Evolutionary conservation across 2,888 invertebrate species (phyloP).

Genomic region (Pristionchus maxplancki): DNA sequence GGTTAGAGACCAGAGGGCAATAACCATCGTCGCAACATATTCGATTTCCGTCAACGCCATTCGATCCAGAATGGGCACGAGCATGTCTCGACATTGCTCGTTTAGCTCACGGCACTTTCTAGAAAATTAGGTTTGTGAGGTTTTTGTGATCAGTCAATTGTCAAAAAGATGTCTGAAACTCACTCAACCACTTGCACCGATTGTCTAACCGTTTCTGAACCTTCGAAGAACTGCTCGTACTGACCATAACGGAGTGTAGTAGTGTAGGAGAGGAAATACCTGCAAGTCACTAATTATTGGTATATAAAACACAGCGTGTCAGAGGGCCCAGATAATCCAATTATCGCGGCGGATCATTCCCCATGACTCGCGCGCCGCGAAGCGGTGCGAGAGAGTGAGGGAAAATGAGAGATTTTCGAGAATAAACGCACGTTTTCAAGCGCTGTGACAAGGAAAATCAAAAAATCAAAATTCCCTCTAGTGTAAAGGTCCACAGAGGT

Average conservation of each 20-base stretch:
- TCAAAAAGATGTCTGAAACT: neutral
- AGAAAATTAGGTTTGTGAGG: neutral
- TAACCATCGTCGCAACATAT: neutral
- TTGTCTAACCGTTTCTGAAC: neutral
- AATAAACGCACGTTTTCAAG: no score
- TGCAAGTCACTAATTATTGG: no score
- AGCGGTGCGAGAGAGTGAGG: no score
- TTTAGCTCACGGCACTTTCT: neutral
- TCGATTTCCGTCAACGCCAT: slow-evolving; percentile 24
- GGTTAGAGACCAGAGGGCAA: neutral
- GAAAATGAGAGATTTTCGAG: no score
- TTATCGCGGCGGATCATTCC: no score
- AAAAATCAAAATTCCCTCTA: no score
- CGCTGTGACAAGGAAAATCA: no score
- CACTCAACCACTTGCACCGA: neutral
- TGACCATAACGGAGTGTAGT: neutral
- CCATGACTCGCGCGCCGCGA: no score
- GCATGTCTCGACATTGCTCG: neutral
- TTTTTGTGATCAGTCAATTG: neutral
- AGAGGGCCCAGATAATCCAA: no score
- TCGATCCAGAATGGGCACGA: slow-evolving; percentile 21
- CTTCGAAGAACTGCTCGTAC: neutral
- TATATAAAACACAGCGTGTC: no score
- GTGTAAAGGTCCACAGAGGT: no score
- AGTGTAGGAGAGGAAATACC: neutral